phyloP scores from a whole-genome alignment of 1,140 invertebrate genomes.

The Apis dorsata region DNA sequence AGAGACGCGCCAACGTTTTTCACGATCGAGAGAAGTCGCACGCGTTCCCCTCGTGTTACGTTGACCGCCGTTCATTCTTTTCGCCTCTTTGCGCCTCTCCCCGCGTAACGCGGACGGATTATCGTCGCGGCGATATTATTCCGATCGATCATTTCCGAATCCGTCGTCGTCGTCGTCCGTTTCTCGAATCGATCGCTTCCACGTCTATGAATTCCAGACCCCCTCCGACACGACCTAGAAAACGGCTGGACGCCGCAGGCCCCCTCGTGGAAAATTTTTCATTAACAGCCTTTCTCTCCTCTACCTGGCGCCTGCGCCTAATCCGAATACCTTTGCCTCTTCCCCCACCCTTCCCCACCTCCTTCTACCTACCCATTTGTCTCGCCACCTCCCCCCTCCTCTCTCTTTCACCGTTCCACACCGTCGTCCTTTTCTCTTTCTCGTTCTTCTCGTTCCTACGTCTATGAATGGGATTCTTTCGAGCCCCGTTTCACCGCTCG shows the following conservation, averaged over 20 bases:
- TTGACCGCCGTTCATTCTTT: too few relatives aligned
- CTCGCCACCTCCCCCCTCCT: conserved; percentile 11
- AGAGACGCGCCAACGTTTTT: conserved; percentile 48
- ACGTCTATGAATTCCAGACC: conserved; percentile 55
- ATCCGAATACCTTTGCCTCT: conserved; percentile 54
- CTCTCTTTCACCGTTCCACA: conserved; percentile 37
- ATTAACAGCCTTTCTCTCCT: conserved; percentile 72
- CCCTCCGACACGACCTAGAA: conserved; percentile 49
- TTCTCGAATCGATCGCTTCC: conserved; percentile 49
- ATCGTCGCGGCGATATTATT: too few relatives aligned
- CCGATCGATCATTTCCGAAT: not conserved
- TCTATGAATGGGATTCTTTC: conserved; percentile 78
- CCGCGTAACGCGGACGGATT: too few relatives aligned
- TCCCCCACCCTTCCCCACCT: not conserved
- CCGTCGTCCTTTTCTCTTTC: conserved; percentile 41
- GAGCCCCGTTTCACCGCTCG: conserved; percentile 63
- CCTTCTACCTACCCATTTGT: not conserved
- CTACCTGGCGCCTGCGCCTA: conserved; percentile 65
- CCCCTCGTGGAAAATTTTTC: conserved; percentile 71
- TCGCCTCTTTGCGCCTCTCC: too few relatives aligned
- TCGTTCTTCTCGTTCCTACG: conserved; percentile 59
- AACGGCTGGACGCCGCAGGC: conserved; percentile 23
- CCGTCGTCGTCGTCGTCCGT: not conserved
- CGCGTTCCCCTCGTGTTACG: conserved; percentile 28
- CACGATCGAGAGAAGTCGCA: conserved; percentile 35